A percentile compares a stretch with the other conserved stretches of the same genome.
Conservation (phyloP, 2,113 vertebrate species). For the Gopherus evgoodei region DNA sequence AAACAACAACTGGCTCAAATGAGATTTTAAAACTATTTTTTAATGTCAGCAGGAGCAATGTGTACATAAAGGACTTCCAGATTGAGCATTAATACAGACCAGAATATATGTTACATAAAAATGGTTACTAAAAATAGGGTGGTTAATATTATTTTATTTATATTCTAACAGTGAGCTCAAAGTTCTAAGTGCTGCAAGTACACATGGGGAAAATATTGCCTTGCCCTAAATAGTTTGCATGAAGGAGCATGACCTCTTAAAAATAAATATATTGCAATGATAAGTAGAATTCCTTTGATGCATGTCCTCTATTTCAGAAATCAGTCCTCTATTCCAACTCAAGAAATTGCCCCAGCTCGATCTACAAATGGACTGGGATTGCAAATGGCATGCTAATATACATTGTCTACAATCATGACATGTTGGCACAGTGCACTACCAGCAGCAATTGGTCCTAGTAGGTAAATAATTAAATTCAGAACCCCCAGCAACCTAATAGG, state of each 20-base stretch:
- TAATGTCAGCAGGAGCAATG: background rate
- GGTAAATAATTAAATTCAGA: background rate
- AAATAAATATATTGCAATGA: background rate
- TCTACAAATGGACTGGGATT: background rate
- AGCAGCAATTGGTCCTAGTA: background rate
- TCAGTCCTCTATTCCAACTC: background rate
- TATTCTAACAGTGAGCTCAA: background rate
- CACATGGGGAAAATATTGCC: background rate
- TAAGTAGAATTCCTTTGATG: background rate
- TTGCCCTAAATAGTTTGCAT: background rate
- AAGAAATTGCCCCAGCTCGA: background rate
- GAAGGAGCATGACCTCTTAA: background rate
- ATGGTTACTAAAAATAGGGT: background rate
- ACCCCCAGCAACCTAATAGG: background rate
- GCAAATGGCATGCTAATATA: background rate
- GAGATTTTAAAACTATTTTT: background rate
- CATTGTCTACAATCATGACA: background rate
- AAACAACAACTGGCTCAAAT: background rate
- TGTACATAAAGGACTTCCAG: background rate
- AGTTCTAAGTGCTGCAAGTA: background rate
- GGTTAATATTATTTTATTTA: background rate
- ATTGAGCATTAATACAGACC: background rate
- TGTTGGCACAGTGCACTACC: background rate
- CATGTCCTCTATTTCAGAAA: background rate
- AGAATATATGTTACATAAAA: background rate